A percentile compares a stretch with the other conserved stretches of the same genome.
Evolutionary conservation across 1,140 invertebrate species (phyloP).

Genomic region (Drosophila auraria): DNA sequence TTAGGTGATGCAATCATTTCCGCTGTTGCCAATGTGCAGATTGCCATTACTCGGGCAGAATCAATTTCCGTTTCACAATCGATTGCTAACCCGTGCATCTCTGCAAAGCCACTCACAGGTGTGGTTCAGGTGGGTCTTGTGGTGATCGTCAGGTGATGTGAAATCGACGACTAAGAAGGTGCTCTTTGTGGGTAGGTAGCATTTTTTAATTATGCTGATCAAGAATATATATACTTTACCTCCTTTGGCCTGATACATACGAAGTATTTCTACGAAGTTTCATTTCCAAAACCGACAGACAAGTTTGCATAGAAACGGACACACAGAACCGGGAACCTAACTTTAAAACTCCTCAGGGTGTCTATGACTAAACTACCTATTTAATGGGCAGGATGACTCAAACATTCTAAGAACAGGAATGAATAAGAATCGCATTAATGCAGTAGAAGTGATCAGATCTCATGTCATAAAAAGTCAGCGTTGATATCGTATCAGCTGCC

Average conservation of each 20-base stretch:
- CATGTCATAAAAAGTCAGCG: slow-evolving; percentile 12
- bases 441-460: slow-evolving; percentile 10
- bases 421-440: slow-evolving; percentile 2
- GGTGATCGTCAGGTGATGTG: neutral
- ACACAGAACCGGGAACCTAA: too few relatives aligned
- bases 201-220: neutral
- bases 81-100: neutral
- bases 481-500: slow-evolving; percentile 17
- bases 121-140: too few relatives aligned
- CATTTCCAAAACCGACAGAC: too few relatives aligned
- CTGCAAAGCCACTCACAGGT: neutral
- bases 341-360: too few relatives aligned
- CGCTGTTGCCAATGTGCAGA: slow-evolving; percentile 55
- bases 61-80: slow-evolving; percentile 70
- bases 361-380: neutral
- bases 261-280: too few relatives aligned
- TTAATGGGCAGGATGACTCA: neutral
- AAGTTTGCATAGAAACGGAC: too few relatives aligned
- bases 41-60: slow-evolving; percentile 67
- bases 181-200: neutral
- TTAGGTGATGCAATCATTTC: slow-evolving; percentile 82
- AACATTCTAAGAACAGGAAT: neutral
- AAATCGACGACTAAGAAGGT: neutral
- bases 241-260: too few relatives aligned
- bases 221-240: too few relatives aligned